Base-by-base conservation (phyloP, 2,797 vertebrate species). In the Mormyrops attenuatus region DNA sequence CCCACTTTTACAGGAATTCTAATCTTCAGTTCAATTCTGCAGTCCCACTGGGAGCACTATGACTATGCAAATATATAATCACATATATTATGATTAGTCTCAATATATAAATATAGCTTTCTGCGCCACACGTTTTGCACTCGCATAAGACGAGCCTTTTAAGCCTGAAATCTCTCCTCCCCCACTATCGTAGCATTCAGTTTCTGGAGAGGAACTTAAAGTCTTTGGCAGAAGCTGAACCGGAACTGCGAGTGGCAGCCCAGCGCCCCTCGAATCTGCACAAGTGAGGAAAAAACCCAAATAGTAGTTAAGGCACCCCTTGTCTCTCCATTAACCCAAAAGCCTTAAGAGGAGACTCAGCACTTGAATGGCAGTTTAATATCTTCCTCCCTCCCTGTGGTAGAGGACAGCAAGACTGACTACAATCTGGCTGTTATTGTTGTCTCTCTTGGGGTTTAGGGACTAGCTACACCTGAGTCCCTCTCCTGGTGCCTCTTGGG, bases 1-100 rank as follows among this genome's bases (percentile, higher is more conserved):
- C 85, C 34, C 41, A 85, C 41, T 66, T 63, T 89, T 85, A 63
- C 38, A 44, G 52, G 77, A 55, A 85, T 63, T 57, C 34, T 85
- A 85, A 85, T 85, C 53, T 47, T 84, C 34, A 84, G 55, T 57
- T 44, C 55, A 85, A 26, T 30, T 34, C 41, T 50, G 13, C 9
- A 52, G 15, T 8, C 77, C 38, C 44, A 52, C 22, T 63, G 57
- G 57, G 66, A 63, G 11, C 34, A 22, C 50, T 55, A n/a, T 84
- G 44, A 41, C 26, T 85, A 87, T 89, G 84, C 41, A 87, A 73
- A 89, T 89, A 49, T 52, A 55, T 49, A 89, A 63, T 34, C 82
- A 66, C 55, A 69, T 13, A 34, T 38, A 84, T 57, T 53, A 26
- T 88, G 53, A 38, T 88, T 38, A 88, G 53, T 87, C 50, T 87